phyloP scores from a whole-genome alignment of 2,113 vertebrate species.

The Tachycineta bicolor region DNA sequence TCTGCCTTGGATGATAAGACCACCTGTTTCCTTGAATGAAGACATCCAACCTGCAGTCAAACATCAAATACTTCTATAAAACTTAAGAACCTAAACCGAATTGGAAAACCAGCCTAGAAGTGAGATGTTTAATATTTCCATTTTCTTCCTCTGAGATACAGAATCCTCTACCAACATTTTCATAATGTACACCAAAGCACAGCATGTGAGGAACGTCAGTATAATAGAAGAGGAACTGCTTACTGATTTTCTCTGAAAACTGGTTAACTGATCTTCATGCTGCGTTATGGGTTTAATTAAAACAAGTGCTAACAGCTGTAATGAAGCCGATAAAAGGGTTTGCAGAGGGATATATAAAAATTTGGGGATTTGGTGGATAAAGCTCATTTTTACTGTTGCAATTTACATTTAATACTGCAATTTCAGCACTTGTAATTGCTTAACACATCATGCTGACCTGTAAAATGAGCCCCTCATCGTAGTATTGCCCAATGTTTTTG shows the following conservation, averaged over 20 bases:
- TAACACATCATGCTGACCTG: background rate
- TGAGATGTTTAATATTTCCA: background rate
- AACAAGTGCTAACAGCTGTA: background rate
- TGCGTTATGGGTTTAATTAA: slow-evolving; percentile 37
- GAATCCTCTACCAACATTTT: slow-evolving; percentile 19
- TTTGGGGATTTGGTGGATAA: background rate
- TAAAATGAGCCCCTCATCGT: background rate
- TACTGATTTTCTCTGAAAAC: background rate
- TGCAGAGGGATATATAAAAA: background rate
- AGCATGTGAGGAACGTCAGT: background rate
- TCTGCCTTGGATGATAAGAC: background rate
- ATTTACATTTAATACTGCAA: background rate
- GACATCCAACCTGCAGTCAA: background rate
- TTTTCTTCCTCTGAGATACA: background rate
- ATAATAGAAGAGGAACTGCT: background rate
- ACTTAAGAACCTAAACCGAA: background rate
- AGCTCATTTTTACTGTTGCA: background rate
- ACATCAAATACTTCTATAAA: background rate
- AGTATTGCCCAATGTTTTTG: background rate
- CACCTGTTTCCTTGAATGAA: background rate
- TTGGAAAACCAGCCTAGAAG: background rate
- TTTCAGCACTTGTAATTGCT: background rate
- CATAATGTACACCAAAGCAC: background rate
- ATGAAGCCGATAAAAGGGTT: background rate
- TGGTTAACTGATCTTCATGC: slow-evolving; percentile 2